These are phyloP conservation scores for Discoglossus pictus DNA, from an alignment of 2,797 vertebrate genomes.

Conservation along the genomic window DNA sequence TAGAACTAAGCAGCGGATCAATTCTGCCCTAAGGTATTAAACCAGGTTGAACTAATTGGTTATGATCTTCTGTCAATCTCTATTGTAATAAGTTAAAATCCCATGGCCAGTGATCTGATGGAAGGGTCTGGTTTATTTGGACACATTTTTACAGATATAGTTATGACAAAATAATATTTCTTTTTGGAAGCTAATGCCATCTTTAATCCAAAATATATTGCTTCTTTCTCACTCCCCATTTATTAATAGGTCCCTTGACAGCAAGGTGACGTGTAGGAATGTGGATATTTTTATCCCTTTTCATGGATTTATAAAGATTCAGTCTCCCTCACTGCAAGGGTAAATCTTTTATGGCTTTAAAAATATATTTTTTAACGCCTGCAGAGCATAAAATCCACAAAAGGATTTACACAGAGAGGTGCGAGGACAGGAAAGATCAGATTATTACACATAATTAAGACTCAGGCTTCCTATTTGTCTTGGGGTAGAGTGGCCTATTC, in stretches of 20 bases:
- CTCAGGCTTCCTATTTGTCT: conserved; percentile 3
- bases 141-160: too few species aligned
- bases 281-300: conserved; percentile 15
- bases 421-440: not conserved
- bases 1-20: too few species aligned
- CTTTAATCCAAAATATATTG: too few species aligned
- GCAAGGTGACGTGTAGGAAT: not conserved
- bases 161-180: too few species aligned
- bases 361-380: conserved; percentile 11
- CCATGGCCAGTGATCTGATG: too few species aligned
- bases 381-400: not conserved
- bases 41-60: too few species aligned
- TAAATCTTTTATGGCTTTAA: conserved; percentile 32
- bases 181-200: too few species aligned
- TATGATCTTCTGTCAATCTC: too few species aligned
- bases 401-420: not conserved
- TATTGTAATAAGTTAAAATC: too few species aligned
- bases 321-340: not conserved
- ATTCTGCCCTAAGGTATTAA: too few species aligned
- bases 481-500: not conserved
- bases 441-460: conserved; percentile 36
- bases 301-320: conserved; percentile 1
- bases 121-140: too few species aligned
- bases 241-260: not conserved
- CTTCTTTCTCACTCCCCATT: too few species aligned